Base-by-base conservation (phyloP, 2,888 invertebrate genomes). In the Hypomecis atomaria region DNA sequence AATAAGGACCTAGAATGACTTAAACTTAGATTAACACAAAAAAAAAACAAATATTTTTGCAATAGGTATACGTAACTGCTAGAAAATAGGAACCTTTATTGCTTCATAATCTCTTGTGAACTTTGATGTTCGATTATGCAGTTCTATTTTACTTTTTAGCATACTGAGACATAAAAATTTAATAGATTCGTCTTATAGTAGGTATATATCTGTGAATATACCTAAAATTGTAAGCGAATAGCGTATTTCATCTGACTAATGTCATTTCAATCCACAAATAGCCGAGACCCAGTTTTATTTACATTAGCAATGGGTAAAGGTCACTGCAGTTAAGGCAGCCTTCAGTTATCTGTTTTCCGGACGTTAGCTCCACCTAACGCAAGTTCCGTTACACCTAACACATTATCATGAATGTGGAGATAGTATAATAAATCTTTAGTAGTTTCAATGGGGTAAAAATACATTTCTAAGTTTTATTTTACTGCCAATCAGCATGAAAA, bases 241-340 rank as follows among this genome's bases (percentile, higher is more conserved):
- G 68, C 67, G 65, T 72, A 73, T 71, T 73, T 66, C 67, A 77
- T 75, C 66, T 59, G 63, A 62, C 76, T 78, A 74, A 74, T 82
- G 78, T 77, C 78, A 74, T 72, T 74, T 67, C 61, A 65, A 72
- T 79, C 79, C 75, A 72, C 78, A 71, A 86, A 85, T 84, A 86
- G 79, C 73, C 64, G 62, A 80, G 79, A 82, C 81, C 85, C 79
- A 82, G 78, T 81, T 86, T 73, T 78, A 72, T 78, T 77, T 79
- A 74, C 77, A 78, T 78, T 75, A 71, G 73, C 67, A 67, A 73
- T 72, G 69, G 37, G 71, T 71, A 82, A 72, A 83, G 82, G 82
- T 82, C 82, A 81, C 71, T 85, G 82, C 82, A 83, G 75, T 73
- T 67, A 67, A 62, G 58, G 71, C 65, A 73, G 75, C 72, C 73